phyloP scores from a whole-genome alignment of 2,888 invertebrate genomes.

The Agrochola macilenta region DNA sequence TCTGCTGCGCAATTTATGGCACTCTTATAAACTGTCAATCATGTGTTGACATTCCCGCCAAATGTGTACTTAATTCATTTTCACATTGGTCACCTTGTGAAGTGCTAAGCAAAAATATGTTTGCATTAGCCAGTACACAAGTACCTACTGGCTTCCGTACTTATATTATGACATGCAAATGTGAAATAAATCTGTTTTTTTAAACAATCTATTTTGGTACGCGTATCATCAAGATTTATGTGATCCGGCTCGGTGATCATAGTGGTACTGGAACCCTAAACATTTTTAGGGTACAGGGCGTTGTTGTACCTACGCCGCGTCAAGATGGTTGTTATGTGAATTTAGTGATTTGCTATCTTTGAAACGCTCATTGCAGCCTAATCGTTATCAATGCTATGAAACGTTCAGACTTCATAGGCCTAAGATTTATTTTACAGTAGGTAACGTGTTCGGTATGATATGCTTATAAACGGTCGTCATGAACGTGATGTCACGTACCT shows the following conservation, averaged over 20 bases:
- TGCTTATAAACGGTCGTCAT: neutral
- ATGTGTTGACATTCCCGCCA: neutral
- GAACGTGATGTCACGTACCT: neutral
- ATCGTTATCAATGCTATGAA: neutral
- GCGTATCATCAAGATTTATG: neutral
- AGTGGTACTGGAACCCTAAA: neutral
- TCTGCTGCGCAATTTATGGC: neutral
- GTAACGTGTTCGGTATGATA: neutral
- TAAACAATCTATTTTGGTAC: neutral
- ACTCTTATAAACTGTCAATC: neutral
- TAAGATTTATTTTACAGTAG: neutral
- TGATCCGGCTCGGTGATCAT: neutral
- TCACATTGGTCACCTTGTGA: conserved; percentile 32
- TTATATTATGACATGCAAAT: conserved; percentile 14
- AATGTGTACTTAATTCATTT: conserved; percentile 27
- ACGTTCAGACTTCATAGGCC: neutral
- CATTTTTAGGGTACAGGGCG: neutral
- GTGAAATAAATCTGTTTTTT: conserved; percentile 1
- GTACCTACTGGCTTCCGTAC: conserved; percentile 20
- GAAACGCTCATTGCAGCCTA: neutral
- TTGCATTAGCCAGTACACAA: neutral
- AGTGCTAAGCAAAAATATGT: conserved; percentile 51
- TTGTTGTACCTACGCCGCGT: neutral
- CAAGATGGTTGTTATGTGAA: neutral
- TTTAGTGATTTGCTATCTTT: neutral